Evolutionary conservation across 1,140 invertebrate genomes (phyloP).

Genomic region (Caenorhabditis tropicalis): DNA sequence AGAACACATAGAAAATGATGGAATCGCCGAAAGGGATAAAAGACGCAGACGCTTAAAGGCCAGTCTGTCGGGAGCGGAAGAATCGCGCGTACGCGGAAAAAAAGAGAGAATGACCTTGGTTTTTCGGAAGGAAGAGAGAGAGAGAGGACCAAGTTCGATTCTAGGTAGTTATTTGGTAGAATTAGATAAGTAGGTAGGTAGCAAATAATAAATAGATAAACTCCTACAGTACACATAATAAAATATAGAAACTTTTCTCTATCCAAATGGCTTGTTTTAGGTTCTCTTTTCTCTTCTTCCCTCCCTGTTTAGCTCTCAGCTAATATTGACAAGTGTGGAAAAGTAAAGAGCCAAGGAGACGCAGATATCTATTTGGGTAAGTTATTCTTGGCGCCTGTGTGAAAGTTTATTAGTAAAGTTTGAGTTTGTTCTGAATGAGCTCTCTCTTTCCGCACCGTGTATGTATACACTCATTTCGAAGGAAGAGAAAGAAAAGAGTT

Average conservation of each 20-base stretch:
- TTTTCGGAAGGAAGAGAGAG: not conserved
- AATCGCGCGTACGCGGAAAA: slow-evolving; percentile 5
- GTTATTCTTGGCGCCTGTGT: slow-evolving; percentile 36
- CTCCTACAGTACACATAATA: slow-evolving; percentile 18
- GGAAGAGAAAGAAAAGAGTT: not conserved
- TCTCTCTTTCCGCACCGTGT: slow-evolving; percentile 23
- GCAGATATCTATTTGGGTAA: not conserved
- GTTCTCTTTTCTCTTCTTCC: no score
- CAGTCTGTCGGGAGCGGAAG: slow-evolving; percentile 29
- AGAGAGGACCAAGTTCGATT: not conserved
- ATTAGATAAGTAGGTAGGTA: no score
- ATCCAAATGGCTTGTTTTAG: slow-evolving; percentile 7
- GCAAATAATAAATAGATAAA: slow-evolving; percentile 15
- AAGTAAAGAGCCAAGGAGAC: not conserved
- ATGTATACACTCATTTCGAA: not conserved
- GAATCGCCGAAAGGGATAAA: not conserved
- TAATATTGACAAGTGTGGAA: slow-evolving; percentile 15
- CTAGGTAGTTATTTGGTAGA: no score
- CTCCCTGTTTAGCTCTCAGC: not conserved
- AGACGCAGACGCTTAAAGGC: slow-evolving; percentile 1
- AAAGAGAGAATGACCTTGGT: slow-evolving; percentile 1
- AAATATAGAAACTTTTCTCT: slow-evolving; percentile 14
- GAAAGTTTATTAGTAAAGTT: not conserved
- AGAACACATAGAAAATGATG: not conserved
- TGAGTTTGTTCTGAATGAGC: not conserved